A percentile compares a stretch with the other conserved stretches of the same genome.
These are phyloP conservation scores for Schlechtendalia chinensis DNA, from an alignment of 1,140 invertebrate genomes.

Conservation along the genomic window DNA sequence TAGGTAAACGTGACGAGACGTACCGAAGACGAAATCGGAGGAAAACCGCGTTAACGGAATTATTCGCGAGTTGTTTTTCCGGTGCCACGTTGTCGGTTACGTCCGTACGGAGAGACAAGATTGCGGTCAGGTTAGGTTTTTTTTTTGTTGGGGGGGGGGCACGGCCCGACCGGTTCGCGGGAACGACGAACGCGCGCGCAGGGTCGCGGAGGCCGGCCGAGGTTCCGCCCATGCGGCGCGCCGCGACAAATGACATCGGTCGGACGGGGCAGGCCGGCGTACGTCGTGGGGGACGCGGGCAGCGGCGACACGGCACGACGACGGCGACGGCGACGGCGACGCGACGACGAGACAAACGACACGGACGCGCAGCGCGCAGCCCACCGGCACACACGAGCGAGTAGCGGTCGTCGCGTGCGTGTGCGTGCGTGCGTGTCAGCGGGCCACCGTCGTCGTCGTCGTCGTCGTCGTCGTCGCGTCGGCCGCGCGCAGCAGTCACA, in stretches of 20 bases:
- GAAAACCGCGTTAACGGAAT: too few species aligned
- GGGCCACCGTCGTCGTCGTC: not conserved
- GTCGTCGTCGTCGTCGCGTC: not conserved
- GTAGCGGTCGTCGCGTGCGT: not conserved
- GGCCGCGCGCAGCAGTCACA: slow-evolving; percentile 47
- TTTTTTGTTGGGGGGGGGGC: too few species aligned
- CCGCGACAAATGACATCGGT: slow-evolving; percentile 46
- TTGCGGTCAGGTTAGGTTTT: too few species aligned
- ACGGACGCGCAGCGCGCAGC: not conserved
- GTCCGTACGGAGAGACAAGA: too few species aligned
- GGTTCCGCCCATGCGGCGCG: slow-evolving; percentile 18
- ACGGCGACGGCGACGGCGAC: not conserved
- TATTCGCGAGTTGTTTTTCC: too few species aligned
- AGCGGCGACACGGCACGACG: not conserved
- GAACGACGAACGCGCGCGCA: slow-evolving; percentile 1
- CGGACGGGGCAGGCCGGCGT: not conserved
- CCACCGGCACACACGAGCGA: too few species aligned
- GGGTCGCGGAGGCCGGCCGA: not conserved
- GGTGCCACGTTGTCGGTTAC: too few species aligned
- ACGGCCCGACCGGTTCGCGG: not conserved
- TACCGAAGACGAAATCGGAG: too few species aligned
- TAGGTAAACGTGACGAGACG: too few species aligned
- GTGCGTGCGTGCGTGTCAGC: slow-evolving; percentile 30
- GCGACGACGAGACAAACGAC: not conserved
- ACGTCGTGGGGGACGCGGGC: not conserved